These are phyloP conservation scores for Garrulus glandarius DNA, from an alignment of 2,797 vertebrate species.

Conservation along the genomic window DNA sequence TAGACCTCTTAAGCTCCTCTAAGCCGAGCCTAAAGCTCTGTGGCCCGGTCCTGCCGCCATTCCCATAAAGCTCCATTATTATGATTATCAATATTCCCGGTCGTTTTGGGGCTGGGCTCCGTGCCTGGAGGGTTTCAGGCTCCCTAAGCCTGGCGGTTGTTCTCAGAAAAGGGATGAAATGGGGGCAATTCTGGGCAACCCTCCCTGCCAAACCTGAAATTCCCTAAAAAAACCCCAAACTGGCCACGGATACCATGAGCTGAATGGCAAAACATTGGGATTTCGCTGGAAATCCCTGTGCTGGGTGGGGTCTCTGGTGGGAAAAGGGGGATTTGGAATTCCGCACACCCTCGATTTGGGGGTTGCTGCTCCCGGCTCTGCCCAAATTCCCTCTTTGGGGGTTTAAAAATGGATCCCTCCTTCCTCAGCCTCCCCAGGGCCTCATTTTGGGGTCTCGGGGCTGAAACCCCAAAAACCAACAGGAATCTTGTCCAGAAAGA, in stretches of 20 bases:
- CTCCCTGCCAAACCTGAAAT: rapidly evolving
- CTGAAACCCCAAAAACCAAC: not conserved
- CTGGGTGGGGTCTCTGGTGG: not conserved
- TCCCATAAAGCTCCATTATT: not conserved
- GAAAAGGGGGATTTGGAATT: not conserved
- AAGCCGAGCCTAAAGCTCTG: not conserved
- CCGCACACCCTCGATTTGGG: rapidly evolving
- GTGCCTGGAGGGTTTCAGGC: not conserved
- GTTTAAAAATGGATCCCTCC: not conserved
- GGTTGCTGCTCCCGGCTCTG: not conserved
- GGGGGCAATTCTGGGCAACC: not conserved
- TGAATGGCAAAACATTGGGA: rapidly evolving
- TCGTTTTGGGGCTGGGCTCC: not conserved
- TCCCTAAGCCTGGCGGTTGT: not conserved
- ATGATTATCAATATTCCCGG: slow-evolving; percentile 12
- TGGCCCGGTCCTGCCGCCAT: not conserved
- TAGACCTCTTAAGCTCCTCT: not conserved
- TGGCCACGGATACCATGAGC: rapidly evolving
- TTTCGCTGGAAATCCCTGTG: not conserved
- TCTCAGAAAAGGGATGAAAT: not conserved
- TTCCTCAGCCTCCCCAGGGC: rapidly evolving
- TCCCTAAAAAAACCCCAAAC: not conserved
- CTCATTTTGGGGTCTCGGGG: rapidly evolving
- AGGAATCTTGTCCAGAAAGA: not conserved
- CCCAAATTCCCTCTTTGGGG: not conserved